Evolutionary conservation across 1,140 invertebrate species (phyloP), one percentile per base, ranked within the genome.

Genomic region (Papilio aristodemus): DNA sequence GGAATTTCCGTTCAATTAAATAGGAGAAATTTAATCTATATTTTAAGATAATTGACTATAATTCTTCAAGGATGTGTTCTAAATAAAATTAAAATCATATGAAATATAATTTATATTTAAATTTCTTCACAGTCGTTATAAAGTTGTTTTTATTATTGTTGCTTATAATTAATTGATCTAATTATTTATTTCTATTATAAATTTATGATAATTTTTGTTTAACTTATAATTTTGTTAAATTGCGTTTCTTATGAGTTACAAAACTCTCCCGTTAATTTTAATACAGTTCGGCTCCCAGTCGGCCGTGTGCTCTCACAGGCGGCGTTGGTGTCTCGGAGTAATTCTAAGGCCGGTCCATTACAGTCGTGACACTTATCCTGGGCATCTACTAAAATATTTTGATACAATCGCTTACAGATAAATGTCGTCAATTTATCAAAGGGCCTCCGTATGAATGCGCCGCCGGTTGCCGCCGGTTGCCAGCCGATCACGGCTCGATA

Each of bases 401-500:
- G 87, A 89, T 89, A 86, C 82, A 87, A 87, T 89, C 86, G 71
- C 76, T 64, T 54, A 41, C 69, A 86, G 83, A 89, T 84, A 84
- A 88, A 89, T 89, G 86, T 84, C 77, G 74, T 78, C 84, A 72
- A 89, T 89, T 87, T 87, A 87, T 89, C 87, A 87, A 76, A 71
- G 69, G 72, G 25, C 76, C 58, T 73, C 71, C 68, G 71, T 76
- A 71, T 85, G 76, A 83, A 81, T 81, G 77, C 77, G 73, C 71
- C 72, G 70, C 75, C 71, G 64, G 71, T 67, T 73, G 73, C 71
- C 72, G 70, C 75, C 71, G 64, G 71, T 67, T 73, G 57, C 69
- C 67, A 71, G 19, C 25, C 80, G 78, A 80, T 82, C 76, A 72
- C 70, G 71, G 72, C 68, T 69, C 78, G 83, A 85, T 84, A 84